These are phyloP conservation scores for Bolborhynchus lineola DNA, from an alignment of 2,113 vertebrate genomes.

Conservation along the genomic window DNA sequence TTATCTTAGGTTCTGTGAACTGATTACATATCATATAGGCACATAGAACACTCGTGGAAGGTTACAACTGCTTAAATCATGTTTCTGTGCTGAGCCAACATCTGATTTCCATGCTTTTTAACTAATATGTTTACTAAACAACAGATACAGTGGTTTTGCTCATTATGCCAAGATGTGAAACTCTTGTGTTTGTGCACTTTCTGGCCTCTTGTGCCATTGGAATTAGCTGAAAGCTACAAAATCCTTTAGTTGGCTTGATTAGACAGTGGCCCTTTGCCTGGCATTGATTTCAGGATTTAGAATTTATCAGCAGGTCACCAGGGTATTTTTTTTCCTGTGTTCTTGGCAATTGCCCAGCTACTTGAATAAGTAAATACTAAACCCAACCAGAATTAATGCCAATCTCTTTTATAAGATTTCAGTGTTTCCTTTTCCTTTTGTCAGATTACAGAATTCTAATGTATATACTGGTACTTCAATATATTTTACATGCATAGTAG, in stretches of 20 bases:
- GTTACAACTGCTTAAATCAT: background rate
- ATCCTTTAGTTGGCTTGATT: conserved; percentile 22
- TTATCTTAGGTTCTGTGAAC: background rate
- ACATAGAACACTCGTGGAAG: background rate
- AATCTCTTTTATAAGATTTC: background rate
- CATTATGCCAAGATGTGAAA: background rate
- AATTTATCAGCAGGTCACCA: conserved; percentile 21
- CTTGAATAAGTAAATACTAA: background rate
- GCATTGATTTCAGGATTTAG: conserved; percentile 51
- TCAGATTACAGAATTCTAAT: background rate
- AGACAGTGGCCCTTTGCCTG: background rate
- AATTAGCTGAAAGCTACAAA: conserved; percentile 41
- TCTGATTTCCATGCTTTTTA: background rate
- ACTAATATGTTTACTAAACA: background rate
- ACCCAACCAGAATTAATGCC: background rate
- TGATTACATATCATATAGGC: background rate
- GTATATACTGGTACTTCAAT: background rate
- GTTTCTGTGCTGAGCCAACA: background rate
- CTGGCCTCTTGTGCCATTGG: background rate
- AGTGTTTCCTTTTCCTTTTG: background rate
- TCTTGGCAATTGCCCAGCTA: background rate
- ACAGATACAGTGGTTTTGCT: background rate
- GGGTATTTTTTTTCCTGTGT: background rate
- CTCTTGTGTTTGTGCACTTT: background rate
- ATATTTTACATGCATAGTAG: background rate